These are phyloP conservation scores for Pagetopsis macropterus DNA, from an alignment of 2,797 vertebrate species.

Conservation along the genomic window DNA sequence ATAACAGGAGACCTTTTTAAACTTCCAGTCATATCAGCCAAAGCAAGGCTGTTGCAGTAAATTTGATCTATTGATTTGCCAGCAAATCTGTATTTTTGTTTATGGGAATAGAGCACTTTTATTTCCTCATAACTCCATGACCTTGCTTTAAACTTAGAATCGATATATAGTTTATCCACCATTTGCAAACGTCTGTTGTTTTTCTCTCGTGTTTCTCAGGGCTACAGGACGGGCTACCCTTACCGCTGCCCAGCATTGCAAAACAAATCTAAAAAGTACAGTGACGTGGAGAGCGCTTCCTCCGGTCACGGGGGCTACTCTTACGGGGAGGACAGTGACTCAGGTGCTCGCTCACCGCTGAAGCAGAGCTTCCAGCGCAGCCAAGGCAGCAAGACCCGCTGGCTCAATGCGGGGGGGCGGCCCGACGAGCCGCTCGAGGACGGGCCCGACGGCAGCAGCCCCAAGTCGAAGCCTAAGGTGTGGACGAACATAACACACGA, in stretches of 20 bases:
- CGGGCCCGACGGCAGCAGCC: constrained; percentile 94
- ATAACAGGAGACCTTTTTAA: no score
- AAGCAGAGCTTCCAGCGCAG: constrained; percentile 99
- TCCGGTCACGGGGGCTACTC: constrained; percentile 91
- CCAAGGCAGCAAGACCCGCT: constrained; percentile 98
- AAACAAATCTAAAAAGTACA: constrained; percentile 97
- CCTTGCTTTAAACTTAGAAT: no score
- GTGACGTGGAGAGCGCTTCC: constrained; percentile 92
- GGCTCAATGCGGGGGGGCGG: constrained; percentile 91
- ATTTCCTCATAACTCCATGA: no score
- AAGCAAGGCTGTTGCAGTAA: no score
- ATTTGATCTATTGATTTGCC: no score
- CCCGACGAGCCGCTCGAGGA: constrained; percentile 94
- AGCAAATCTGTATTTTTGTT: no score
- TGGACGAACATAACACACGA: constrained; percentile 99
- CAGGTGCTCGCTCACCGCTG: constrained; percentile 95
- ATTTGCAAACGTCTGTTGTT: not conserved
- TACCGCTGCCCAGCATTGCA: constrained; percentile 96
- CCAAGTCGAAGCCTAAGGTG: constrained; percentile 99
- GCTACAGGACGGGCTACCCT: constrained; percentile 97
- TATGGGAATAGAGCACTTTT: no score
- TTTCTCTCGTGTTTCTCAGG: constrained; percentile 76
- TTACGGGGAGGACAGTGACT: constrained; percentile 94
- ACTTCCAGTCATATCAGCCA: no score
- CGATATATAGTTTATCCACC: not conserved